Base-by-base conservation (phyloP, 2,888 invertebrate species). In the Mesochorus sp. region DNA sequence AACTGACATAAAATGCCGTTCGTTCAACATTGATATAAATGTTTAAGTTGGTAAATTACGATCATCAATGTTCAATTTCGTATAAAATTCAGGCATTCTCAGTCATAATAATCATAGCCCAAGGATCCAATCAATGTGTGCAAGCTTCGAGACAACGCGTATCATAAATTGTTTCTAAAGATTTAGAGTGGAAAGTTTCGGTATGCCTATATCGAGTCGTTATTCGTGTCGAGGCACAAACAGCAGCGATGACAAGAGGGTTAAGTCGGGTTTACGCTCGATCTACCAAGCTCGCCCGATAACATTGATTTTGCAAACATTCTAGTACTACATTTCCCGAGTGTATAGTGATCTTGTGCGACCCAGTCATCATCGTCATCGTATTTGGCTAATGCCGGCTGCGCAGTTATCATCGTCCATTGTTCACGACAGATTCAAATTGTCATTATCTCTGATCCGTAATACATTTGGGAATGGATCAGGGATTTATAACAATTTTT, bases 271-370 rank as follows among this genome's bases (percentile, higher is more conserved):
- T 70, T 78, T 78, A 74, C 44, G 51, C 70, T 57, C 64, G 70
- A 71, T 78, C 59, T 61, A 66, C 59, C 66, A 66, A 66, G 74
- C 74, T 61, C 44, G 59, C 47, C 70, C 53, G 78, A 78, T 71
- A 70, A 71, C 66, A 74, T 74, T 78, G 78, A 70, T 78, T 70
- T 53, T 49, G 39, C 51, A 51, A 72, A 49, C 68, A 67, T 61
- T 49, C 31, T 39, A 31, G 14, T 49, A 49, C 49, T 21, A 51
- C 8, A 47, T 39, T 6, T 6, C 4, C 19, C n/a, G n/a, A 1
- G 26, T 17, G 21, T 47, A 53, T 34, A 12, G 4, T n/a, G 17
- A 44, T 39, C 21, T 37, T 49, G 59, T 51, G 57, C 37, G 31
- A 34, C 12, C 12, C 12, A 37, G 39, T 5, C 55, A n/a, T 12